A percentile compares a stretch with the other conserved stretches of the same genome.
These are phyloP conservation scores for Bombus picipes DNA, from an alignment of 1,140 invertebrate genomes.

Conservation along the genomic window DNA sequence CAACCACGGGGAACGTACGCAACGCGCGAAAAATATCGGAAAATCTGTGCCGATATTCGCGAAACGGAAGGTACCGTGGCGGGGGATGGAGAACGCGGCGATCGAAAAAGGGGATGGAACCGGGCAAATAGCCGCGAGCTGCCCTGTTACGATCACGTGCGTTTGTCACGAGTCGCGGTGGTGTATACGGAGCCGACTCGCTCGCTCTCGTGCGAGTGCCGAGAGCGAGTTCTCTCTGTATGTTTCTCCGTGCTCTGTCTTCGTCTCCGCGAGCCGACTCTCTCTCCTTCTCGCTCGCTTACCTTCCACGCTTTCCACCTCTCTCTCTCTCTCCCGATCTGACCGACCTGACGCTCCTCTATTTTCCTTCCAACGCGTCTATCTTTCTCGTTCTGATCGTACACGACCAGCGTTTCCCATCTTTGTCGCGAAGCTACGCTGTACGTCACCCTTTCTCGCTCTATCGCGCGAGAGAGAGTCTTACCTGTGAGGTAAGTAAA, in stretches of 20 bases:
- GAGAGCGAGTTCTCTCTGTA: conserved; percentile 58
- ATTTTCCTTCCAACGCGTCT: conserved; percentile 18
- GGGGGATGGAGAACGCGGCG: not conserved
- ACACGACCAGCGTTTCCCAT: not conserved
- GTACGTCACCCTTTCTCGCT: conserved; percentile 35
- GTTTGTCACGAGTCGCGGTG: conserved; percentile 65
- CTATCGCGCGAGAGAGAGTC: conserved; percentile 56
- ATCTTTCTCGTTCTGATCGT: conserved; percentile 37
- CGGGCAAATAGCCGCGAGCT: conserved; percentile 46
- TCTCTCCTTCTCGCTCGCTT: conserved; percentile 37
- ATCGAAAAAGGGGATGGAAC: conserved; percentile 44
- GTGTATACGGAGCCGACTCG: conserved; percentile 65
- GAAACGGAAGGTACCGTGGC: not conserved
- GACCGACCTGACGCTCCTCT: conserved; percentile 3
- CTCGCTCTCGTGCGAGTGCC: conserved; percentile 68
- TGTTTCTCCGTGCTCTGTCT: conserved; percentile 62
- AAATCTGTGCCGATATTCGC: not conserved
- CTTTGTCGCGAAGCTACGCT: conserved; percentile 7
- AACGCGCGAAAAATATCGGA: not conserved
- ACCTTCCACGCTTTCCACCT: conserved; percentile 19
- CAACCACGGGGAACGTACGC: not conserved
- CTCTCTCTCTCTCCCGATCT: conserved; percentile 8
- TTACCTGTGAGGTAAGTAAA: conserved; percentile 83
- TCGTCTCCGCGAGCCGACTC: conserved; percentile 37
- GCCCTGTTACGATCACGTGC: conserved; percentile 64